Conservation (phyloP, 2,797 vertebrate genomes). For the Pogonophryne albipinna region DNA sequence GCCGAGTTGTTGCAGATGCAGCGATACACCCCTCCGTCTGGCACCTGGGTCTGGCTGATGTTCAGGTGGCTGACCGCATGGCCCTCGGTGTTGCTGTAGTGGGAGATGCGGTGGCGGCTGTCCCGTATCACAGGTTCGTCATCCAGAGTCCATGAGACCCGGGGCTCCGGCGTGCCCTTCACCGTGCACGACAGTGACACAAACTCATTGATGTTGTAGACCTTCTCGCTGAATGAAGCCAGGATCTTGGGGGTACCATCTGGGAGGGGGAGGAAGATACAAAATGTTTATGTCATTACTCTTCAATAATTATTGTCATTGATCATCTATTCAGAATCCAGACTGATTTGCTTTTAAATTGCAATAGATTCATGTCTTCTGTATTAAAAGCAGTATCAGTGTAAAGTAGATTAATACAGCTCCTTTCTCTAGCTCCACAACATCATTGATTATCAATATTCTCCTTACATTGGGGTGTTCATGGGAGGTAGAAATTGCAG, state of each 20-base stretch:
- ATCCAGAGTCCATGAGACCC: constrained; percentile 94
- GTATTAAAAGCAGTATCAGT: constrained; percentile 11
- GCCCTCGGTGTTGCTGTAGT: constrained; percentile 92
- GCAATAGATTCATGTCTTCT: neutral
- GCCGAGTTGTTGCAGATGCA: constrained; percentile 99
- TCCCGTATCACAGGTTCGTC: constrained; percentile 94
- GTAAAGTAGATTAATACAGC: constrained; percentile 34
- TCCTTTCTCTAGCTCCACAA: constrained; percentile 67
- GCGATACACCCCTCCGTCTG: constrained; percentile 97
- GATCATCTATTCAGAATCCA: neutral
- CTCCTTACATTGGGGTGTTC: constrained; percentile 83
- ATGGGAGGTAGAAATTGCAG: constrained; percentile 83
- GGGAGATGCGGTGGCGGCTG: constrained; percentile 92
- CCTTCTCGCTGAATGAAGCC: constrained; percentile 97
- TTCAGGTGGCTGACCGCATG: constrained; percentile 98
- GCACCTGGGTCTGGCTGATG: constrained; percentile 96
- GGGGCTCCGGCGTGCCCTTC: constrained; percentile 95
- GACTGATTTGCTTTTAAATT: neutral
- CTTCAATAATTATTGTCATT: neutral
- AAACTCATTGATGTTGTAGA: constrained; percentile 95
- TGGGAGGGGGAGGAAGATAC: constrained; percentile 63
- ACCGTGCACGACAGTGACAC: constrained; percentile 96
- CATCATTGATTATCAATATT: constrained; percentile 91
- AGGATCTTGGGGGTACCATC: constrained; percentile 98
- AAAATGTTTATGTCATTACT: constrained; percentile 15